These are phyloP conservation scores for Phoebastria nigripes DNA, from an alignment of 2,797 vertebrate genomes.

Conservation along the genomic window DNA sequence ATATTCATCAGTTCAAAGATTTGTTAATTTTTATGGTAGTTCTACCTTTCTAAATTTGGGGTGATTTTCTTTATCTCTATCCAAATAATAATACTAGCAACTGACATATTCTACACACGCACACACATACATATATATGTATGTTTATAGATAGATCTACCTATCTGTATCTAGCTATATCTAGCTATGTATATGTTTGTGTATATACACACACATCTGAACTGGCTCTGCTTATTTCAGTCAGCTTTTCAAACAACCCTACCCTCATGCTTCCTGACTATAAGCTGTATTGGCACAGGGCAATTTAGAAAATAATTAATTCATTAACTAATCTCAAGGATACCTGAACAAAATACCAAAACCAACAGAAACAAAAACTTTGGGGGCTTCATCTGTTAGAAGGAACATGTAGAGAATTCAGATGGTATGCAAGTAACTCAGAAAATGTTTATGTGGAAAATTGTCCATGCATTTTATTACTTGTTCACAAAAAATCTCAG, in stretches of 20 bases:
- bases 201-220: neutral
- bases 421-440: constrained; percentile 11
- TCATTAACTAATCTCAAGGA: constrained; percentile 60
- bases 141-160: neutral
- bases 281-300: constrained; percentile 1
- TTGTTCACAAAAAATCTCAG: constrained; percentile 53
- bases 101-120: neutral
- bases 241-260: neutral
- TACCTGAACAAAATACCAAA: constrained; percentile 41
- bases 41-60: neutral
- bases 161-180: neutral
- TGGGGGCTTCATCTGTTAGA: neutral
- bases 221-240: neutral
- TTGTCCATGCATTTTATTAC: constrained; percentile 60
- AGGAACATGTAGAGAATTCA: constrained; percentile 23
- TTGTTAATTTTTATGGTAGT: neutral
- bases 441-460: constrained; percentile 61
- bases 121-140: neutral
- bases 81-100: neutral
- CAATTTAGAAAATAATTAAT: constrained; percentile 60
- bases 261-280: neutral
- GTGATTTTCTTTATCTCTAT: neutral
- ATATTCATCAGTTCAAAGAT: neutral
- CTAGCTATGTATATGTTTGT: neutral
- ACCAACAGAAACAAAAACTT: constrained; percentile 35